Conservation (phyloP, 2,888 invertebrate species). For the Leistus spinibarbis region DNA sequence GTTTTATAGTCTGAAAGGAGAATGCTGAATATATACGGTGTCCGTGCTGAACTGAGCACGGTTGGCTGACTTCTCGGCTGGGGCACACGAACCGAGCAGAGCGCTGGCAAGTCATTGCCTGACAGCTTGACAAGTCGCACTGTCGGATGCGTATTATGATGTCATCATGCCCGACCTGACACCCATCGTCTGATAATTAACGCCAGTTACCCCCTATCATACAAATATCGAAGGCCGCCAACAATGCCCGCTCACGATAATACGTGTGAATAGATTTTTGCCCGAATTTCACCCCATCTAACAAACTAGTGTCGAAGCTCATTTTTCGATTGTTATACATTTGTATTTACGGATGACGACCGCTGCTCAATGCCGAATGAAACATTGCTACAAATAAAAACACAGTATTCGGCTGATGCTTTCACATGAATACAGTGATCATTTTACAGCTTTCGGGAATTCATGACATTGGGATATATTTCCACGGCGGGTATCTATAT, state of each 20-base stretch:
- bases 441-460: background rate
- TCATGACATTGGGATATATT: background rate
- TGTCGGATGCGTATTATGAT: constrained; percentile 8
- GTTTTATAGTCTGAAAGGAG: background rate
- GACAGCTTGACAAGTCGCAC: constrained; percentile 5
- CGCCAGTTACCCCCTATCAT: constrained; percentile 6
- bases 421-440: background rate
- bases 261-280: background rate
- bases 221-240: background rate
- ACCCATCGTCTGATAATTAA: constrained; percentile 12
- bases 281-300: background rate
- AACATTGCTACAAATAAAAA: background rate
- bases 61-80: background rate
- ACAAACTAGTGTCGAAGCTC: background rate
- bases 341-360: background rate
- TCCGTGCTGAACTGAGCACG: too few relatives aligned
- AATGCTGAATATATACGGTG: background rate
- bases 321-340: background rate
- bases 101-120: background rate
- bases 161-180: constrained; percentile 5
- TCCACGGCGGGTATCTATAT: too few relatives aligned
- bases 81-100: background rate
- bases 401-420: background rate
- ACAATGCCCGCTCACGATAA: background rate
- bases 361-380: background rate